Evolutionary conservation across 2,113 vertebrate species (phyloP), one percentile per base, ranked within the genome.

Genomic region (Nestor notabilis): DNA sequence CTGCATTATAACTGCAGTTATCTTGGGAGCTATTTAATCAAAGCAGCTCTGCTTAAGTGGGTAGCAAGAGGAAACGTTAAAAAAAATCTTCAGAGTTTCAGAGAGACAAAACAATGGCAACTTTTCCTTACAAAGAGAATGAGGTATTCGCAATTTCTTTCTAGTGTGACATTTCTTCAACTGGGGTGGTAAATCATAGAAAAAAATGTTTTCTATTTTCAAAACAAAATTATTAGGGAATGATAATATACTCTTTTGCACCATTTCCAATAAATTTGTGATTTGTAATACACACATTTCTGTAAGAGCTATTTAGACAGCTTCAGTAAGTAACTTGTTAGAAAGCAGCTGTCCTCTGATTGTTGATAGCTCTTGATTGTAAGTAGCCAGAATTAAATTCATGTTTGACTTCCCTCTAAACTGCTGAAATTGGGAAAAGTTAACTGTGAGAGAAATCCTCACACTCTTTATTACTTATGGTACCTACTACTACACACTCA

Each of bases 11-110:
- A 97, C 96, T 93, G 93, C 68, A 74, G 50, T 92, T 64, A 90
- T 95, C 94, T 93, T 70, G 94, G 95, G 90, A 98, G 61, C 94
- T 97, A 95, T 98, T 98, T 97, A 98, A 97, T 96, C 93, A 97
- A 97, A 97, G 97, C 95, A 95, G 74, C 72, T 97, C 75, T 93
- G 81, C 79, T 96, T 96, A 97, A 97, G 92, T 91, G 80, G 90
- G 72, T 80, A 93, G 83, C 76, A 96, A 93, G 83, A 97, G 60
- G 37, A 98, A 93, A 96, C 39, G 90, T 44, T 43, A 52, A 89
- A 93, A 95, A 94, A 83, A 70, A 23, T 20, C 23, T 91, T 96
- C 90, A 96, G 70, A 89, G 17, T 19, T 94, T 96, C 81, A 97
- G 92, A 92, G 52, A 97, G 60, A 95, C 29, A 94, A 94, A 95